These are phyloP conservation scores for Mallotus villosus DNA, from an alignment of 2,797 vertebrate genomes.

Conservation along the genomic window DNA sequence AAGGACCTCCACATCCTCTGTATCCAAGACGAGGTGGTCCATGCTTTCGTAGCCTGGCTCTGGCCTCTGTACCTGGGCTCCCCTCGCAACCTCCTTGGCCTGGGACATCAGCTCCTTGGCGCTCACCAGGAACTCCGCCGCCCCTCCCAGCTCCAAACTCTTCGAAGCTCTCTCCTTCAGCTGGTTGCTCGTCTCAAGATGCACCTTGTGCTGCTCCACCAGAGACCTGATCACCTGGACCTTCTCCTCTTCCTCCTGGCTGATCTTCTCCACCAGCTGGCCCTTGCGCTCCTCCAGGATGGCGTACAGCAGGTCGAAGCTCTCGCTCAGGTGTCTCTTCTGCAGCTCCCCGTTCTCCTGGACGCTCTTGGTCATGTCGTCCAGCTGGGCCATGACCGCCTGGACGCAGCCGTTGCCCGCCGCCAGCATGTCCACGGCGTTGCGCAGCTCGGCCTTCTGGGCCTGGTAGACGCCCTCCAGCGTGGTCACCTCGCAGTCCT, in stretches of 20 bases:
- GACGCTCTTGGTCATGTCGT: conserved; percentile 76
- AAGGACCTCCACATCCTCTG: conserved; percentile 68
- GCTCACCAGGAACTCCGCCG: conserved; percentile 77
- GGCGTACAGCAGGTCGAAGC: conserved; percentile 77
- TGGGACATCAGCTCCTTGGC: conserved; percentile 59
- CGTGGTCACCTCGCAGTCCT: conserved; percentile 86
- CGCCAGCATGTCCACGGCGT: conserved; percentile 85
- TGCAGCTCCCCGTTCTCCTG: conserved; percentile 81
- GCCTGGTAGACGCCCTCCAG: conserved; percentile 80
- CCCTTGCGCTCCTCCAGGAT: conserved; percentile 82
- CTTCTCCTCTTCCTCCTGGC: conserved; percentile 77
- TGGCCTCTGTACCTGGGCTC: conserved; percentile 72
- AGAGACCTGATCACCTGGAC: conserved; percentile 69
- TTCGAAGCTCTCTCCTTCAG: conserved; percentile 82
- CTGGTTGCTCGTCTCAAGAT: conserved; percentile 75
- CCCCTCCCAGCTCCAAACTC: conserved; percentile 74
- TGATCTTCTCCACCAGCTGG: conserved; percentile 77
- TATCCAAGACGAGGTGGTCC: conserved; percentile 82
- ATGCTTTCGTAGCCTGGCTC: conserved; percentile 85
- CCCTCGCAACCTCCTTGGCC: conserved; percentile 73
- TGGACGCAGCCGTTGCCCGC: conserved; percentile 79
- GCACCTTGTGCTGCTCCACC: conserved; percentile 73
- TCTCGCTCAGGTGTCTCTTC: conserved; percentile 76
- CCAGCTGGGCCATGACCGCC: conserved; percentile 80
- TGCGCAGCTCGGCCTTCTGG: conserved; percentile 84